phyloP scores from a whole-genome alignment of 2,888 invertebrate genomes.

The Spodoptera littoralis region DNA sequence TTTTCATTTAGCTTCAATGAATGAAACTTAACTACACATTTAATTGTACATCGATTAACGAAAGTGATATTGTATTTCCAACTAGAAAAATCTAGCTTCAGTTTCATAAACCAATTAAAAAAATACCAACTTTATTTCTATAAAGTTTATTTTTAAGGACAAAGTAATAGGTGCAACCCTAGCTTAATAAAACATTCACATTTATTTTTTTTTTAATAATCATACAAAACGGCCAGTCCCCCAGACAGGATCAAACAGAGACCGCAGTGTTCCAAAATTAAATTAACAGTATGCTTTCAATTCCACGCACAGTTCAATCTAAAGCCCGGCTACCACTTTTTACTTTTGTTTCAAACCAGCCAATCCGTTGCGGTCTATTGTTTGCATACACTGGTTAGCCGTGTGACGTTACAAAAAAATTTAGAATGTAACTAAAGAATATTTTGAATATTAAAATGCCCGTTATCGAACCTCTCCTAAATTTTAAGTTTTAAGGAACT shows the following conservation, averaged over 20 bases:
- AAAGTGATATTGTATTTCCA: no score
- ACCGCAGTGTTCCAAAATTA: constrained; percentile 70
- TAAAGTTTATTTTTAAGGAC: no score
- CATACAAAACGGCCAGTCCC: constrained; percentile 20
- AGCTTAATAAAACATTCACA: background rate
- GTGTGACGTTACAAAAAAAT: background rate
- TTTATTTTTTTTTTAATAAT: constrained; percentile 26
- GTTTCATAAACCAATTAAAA: no score
- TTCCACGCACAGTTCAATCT: constrained; percentile 63
- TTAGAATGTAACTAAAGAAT: no score
- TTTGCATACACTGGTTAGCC: constrained; percentile 24
- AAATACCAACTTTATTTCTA: no score
- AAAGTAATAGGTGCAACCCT: no score
- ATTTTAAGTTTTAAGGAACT: no score
- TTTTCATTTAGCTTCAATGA: background rate
- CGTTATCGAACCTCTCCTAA: no score
- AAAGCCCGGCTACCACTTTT: constrained; percentile 41
- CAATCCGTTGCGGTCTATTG: constrained; percentile 42
- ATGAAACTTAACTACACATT: no score
- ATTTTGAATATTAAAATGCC: no score
- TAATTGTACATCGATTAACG: no score
- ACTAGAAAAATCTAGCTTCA: no score
- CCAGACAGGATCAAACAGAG: constrained; percentile 49
- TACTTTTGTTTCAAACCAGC: constrained; percentile 47
- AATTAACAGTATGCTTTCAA: constrained; percentile 74